A percentile compares a stretch with the other conserved stretches of the same genome.
phyloP scores from a whole-genome alignment of 2,797 vertebrate genomes.

The Hyperoplus immaculatus region DNA sequence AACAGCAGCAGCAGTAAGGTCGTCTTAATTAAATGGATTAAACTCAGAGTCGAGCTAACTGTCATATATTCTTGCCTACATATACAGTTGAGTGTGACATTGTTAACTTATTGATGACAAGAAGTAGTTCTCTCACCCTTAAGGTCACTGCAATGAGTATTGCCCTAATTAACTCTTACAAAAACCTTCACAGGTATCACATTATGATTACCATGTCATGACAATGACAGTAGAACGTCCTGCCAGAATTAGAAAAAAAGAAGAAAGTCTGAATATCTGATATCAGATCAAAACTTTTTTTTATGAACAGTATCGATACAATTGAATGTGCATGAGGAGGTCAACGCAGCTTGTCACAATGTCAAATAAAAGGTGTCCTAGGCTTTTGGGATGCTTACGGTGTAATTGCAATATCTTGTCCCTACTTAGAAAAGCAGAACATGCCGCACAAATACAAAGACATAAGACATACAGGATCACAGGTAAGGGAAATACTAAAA shows the following conservation, averaged over 20 bases:
- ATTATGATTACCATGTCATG: slow-evolving; percentile 4
- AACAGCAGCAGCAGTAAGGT: slow-evolving; percentile 51
- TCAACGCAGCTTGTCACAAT: background rate
- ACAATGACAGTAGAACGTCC: background rate
- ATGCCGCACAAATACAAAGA: background rate
- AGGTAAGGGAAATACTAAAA: background rate
- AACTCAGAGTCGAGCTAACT: slow-evolving; percentile 43
- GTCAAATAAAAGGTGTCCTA: slow-evolving; percentile 1
- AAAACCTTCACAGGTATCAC: background rate
- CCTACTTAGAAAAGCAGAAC: background rate
- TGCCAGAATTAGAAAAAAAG: background rate
- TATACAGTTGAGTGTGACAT: slow-evolving; percentile 47
- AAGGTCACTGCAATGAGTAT: slow-evolving; percentile 9
- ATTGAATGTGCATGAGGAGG: background rate
- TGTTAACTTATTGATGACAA: slow-evolving; percentile 27
- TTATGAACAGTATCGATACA: background rate
- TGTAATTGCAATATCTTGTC: background rate
- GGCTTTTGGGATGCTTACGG: background rate
- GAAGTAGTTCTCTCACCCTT: background rate
- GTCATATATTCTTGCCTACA: slow-evolving; percentile 54
- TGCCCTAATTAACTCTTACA: slow-evolving; percentile 11
- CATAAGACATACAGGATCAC: background rate
- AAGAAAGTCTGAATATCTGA: background rate
- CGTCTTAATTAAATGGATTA: slow-evolving; percentile 62
- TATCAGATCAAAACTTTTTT: background rate